A percentile compares a stretch with the other conserved stretches of the same genome.
Conservation (phyloP, 2,888 invertebrate species). For the Cryptocheilus praepositus region DNA sequence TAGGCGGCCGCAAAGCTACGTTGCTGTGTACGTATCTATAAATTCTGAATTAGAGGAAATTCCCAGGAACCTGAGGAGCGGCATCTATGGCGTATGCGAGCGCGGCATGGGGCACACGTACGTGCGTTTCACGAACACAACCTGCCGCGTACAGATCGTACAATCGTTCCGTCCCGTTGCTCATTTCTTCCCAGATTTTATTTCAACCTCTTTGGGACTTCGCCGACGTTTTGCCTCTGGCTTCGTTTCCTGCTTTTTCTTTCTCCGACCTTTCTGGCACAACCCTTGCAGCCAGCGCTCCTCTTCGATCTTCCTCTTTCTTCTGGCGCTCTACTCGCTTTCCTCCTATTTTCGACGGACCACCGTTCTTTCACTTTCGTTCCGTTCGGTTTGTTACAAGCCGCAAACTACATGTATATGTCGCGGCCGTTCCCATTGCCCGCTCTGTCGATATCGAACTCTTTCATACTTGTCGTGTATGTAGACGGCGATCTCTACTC, state of each 20-base stretch:
- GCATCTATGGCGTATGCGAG: constrained; percentile 1
- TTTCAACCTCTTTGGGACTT: constrained; percentile 45
- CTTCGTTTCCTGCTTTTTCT: constrained; percentile 19
- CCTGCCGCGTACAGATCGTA: constrained; percentile 10
- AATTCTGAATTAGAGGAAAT: constrained; percentile 54
- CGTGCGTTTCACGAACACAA: not conserved
- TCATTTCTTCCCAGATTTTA: constrained; percentile 45
- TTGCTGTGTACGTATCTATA: constrained; percentile 43
- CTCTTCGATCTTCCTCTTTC: constrained; percentile 11
- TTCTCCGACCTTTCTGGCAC: not conserved
- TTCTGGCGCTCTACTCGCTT: constrained; percentile 8
- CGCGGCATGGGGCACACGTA: constrained; percentile 4
- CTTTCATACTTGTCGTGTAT: not conserved
- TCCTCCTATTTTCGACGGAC: constrained; percentile 20
- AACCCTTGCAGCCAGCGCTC: constrained; percentile 13
- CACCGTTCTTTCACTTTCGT: constrained; percentile 28
- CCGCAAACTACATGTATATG: constrained; percentile 3
- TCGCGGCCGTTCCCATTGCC: constrained; percentile 7
- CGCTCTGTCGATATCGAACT: constrained; percentile 26
- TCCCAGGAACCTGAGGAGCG: constrained; percentile 23
- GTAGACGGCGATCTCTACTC: not conserved
- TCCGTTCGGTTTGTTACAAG: constrained; percentile 26
- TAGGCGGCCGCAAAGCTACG: constrained; percentile 18
- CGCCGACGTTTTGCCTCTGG: constrained; percentile 40
- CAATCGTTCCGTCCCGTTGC: constrained; percentile 40